A percentile compares a stretch with the other conserved stretches of the same genome.
These are phyloP conservation scores for Poecilia velifera DNA, from an alignment of 2,797 vertebrate species.

Conservation along the genomic window DNA sequence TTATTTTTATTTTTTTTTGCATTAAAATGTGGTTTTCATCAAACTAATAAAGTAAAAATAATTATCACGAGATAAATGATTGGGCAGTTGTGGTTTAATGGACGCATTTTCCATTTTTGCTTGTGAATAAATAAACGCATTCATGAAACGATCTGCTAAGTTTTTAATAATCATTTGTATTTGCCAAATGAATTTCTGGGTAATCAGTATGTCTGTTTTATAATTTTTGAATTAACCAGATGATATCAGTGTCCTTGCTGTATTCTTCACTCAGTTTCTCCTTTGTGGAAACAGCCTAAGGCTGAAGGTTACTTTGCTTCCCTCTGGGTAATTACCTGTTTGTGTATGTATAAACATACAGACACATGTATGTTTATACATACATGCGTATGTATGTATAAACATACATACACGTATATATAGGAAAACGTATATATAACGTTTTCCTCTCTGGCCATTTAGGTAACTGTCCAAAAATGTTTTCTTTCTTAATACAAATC, in stretches of 20 bases:
- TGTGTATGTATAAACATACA: too few relatives aligned
- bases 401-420: too few relatives aligned
- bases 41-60: background rate
- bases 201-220: background rate
- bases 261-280: background rate
- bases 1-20: background rate
- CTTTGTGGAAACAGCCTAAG: background rate
- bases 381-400: too few relatives aligned
- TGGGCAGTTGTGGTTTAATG: background rate
- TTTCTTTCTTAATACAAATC: conserved; percentile 17
- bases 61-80: background rate
- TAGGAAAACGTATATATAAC: too few relatives aligned
- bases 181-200: background rate
- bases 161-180: background rate
- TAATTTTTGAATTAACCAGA: background rate
- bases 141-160: background rate
- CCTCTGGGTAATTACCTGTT: background rate
- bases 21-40: background rate
- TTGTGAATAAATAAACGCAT: background rate
- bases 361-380: too few relatives aligned
- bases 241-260: background rate
- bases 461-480: conserved; percentile 5
- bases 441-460: background rate
- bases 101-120: background rate
- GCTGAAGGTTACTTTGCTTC: background rate